Percentiles rank a stretch among this genome's conserved stretches.
Evolutionary conservation across 1,140 invertebrate species (phyloP).

Genomic region (Bombus pascuorum): DNA sequence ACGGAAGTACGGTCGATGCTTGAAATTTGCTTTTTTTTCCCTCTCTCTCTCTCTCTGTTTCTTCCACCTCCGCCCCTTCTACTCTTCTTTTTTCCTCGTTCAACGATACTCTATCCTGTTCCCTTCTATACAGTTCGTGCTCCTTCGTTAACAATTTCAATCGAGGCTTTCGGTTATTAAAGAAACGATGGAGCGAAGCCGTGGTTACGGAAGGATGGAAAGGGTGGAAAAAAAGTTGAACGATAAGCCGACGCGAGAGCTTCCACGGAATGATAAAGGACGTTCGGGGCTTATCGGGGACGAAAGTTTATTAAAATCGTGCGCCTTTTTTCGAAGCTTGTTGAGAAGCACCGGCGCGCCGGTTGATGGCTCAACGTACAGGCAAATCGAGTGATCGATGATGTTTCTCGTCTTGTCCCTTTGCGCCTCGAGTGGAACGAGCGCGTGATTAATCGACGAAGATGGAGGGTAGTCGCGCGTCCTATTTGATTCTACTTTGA

Average conservation of each 20-base stretch:
- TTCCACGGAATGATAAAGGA: slow-evolving; percentile 18
- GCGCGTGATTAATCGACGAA: background rate
- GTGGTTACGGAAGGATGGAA: background rate
- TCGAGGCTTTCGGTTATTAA: slow-evolving; percentile 44
- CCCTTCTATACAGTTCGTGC: background rate
- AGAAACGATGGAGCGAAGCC: slow-evolving; percentile 4
- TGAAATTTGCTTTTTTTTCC: slow-evolving; percentile 42
- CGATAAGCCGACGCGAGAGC: slow-evolving; percentile 26
- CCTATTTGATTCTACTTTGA: background rate
- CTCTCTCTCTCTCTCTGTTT: background rate
- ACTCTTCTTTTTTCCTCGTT: background rate
- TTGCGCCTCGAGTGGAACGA: background rate
- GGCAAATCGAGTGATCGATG: slow-evolving; percentile 2
- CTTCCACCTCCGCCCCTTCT: no score
- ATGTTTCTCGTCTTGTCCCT: background rate
- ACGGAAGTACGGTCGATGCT: slow-evolving; percentile 67
- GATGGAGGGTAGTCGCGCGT: background rate
- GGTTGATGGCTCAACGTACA: background rate
- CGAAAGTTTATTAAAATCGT: slow-evolving; percentile 46
- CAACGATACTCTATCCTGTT: background rate
- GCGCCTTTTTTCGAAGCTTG: background rate
- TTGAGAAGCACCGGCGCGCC: background rate
- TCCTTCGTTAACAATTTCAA: slow-evolving; percentile 48
- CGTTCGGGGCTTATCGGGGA: slow-evolving; percentile 15
- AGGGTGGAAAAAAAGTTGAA: background rate